Percentiles rank a stretch among this genome's conserved stretches.
phyloP scores from a whole-genome alignment of 2,797 vertebrate species.

The Synanceia verrucosa region DNA sequence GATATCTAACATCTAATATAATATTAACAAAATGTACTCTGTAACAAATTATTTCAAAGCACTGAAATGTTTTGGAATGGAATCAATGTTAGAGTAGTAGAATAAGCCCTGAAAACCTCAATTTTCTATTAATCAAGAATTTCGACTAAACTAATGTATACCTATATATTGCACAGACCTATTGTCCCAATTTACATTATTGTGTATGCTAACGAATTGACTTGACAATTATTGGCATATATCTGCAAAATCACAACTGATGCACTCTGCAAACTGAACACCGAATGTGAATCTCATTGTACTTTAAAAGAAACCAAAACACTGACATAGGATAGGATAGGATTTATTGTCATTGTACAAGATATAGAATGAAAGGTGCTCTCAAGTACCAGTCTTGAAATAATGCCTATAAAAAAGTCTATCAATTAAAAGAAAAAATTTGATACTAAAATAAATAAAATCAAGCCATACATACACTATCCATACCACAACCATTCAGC shows the following conservation, averaged over 20 bases:
- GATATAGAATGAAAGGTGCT: too few species aligned
- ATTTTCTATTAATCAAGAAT: not conserved
- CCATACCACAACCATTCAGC: too few species aligned
- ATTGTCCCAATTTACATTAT: not conserved
- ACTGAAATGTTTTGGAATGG: not conserved
- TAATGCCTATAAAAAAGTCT: too few species aligned
- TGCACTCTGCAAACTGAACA: constrained; percentile 30
- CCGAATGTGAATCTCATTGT: not conserved
- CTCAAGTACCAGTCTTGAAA: too few species aligned
- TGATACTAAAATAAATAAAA: too few species aligned
- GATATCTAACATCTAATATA: too few species aligned
- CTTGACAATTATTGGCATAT: constrained; percentile 5
- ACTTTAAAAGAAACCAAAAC: constrained; percentile 51
- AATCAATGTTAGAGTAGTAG: not conserved
- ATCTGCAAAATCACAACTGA: constrained; percentile 4
- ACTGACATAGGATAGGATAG: too few species aligned
- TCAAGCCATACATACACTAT: too few species aligned
- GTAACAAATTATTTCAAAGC: not conserved
- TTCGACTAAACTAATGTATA: too few species aligned
- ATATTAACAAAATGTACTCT: too few species aligned
- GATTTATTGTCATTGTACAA: too few species aligned
- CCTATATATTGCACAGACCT: constrained; percentile 3
- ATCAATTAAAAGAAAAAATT: too few species aligned
- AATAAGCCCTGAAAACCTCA: not conserved
- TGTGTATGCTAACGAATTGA: not conserved